These are phyloP conservation scores for Cryptophagus acutangulus DNA, from an alignment of 2,888 invertebrate species.

Conservation along the genomic window DNA sequence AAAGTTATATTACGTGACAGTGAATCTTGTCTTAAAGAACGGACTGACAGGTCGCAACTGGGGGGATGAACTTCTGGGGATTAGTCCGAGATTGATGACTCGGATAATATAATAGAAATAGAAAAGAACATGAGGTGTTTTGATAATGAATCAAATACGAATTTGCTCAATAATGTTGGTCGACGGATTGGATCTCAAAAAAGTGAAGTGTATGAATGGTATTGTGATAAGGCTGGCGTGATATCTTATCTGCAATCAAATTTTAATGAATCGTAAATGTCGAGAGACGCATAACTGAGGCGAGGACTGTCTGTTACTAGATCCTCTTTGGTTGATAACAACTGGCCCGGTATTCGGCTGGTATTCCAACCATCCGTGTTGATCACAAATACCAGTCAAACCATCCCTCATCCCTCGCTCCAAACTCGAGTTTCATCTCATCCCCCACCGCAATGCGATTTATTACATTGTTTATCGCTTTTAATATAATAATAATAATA, in stretches of 20 bases:
- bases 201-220: slow-evolving; percentile 22
- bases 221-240: slow-evolving; percentile 26
- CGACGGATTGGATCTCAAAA: too few species aligned
- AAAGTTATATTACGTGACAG: slow-evolving; percentile 7
- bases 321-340: slow-evolving; percentile 38
- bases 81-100: slow-evolving; percentile 24
- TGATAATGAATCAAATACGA: slow-evolving; percentile 15
- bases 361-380: slow-evolving; percentile 42
- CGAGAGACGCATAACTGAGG: slow-evolving; percentile 39
- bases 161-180: too few species aligned
- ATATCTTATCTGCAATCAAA: slow-evolving; percentile 42
- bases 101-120: slow-evolving; percentile 24
- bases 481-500: too few species aligned
- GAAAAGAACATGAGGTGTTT: slow-evolving; percentile 21
- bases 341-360: slow-evolving; percentile 29
- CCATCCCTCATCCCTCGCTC: slow-evolving; percentile 8
- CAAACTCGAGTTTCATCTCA: neutral
- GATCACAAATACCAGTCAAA: slow-evolving; percentile 41
- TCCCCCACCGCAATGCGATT: too few species aligned
- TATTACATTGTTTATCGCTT: too few species aligned
- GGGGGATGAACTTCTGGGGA: slow-evolving; percentile 23
- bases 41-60: slow-evolving; percentile 22
- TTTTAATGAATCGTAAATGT: slow-evolving; percentile 45
- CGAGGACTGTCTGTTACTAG: slow-evolving; percentile 39
- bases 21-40: slow-evolving; percentile 2